Evolutionary conservation across 2,888 invertebrate genomes (phyloP).

Genomic region (Caenorhabditis sp.): DNA sequence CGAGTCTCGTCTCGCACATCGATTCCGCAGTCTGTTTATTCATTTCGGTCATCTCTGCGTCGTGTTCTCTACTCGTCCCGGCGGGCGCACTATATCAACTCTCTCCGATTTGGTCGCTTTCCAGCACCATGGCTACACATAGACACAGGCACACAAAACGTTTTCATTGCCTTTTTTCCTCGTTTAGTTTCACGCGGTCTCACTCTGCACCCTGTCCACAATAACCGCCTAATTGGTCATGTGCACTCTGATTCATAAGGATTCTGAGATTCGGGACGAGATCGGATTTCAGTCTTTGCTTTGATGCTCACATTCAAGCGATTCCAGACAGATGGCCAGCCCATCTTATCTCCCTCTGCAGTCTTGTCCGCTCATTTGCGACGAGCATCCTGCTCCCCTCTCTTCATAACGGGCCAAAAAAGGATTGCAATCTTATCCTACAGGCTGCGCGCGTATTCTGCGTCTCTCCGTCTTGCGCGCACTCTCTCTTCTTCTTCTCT

Average conservation of each 20-base stretch:
- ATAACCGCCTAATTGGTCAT: slow-evolving; percentile 4
- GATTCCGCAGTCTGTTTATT: slow-evolving; percentile 47
- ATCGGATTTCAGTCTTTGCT: not conserved
- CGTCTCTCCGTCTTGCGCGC: not conserved
- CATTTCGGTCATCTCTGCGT: slow-evolving; percentile 38
- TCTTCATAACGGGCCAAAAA: slow-evolving; percentile 1
- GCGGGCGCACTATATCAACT: slow-evolving; percentile 47
- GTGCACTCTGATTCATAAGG: slow-evolving; percentile 1
- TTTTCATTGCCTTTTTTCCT: not conserved
- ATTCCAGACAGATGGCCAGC: not conserved
- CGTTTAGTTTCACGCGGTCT: not conserved
- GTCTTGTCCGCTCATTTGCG: slow-evolving; percentile 9
- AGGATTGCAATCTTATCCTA: slow-evolving; percentile 20
- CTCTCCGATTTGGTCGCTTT: slow-evolving; percentile 30
- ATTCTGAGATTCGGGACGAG: not conserved
- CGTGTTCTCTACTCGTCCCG: not conserved
- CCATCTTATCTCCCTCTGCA: slow-evolving; percentile 5
- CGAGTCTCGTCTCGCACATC: slow-evolving; percentile 11
- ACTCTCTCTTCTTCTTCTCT: not conserved
- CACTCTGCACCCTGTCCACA: slow-evolving; percentile 13
- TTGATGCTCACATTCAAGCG: not conserved
- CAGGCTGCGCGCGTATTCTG: slow-evolving; percentile 20
- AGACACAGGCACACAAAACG: not conserved
- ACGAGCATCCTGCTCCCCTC: not conserved
- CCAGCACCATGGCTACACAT: slow-evolving; percentile 17